These are phyloP conservation scores for Cochlearius cochlearius DNA, from an alignment of 2,113 vertebrate species.

Conservation along the genomic window DNA sequence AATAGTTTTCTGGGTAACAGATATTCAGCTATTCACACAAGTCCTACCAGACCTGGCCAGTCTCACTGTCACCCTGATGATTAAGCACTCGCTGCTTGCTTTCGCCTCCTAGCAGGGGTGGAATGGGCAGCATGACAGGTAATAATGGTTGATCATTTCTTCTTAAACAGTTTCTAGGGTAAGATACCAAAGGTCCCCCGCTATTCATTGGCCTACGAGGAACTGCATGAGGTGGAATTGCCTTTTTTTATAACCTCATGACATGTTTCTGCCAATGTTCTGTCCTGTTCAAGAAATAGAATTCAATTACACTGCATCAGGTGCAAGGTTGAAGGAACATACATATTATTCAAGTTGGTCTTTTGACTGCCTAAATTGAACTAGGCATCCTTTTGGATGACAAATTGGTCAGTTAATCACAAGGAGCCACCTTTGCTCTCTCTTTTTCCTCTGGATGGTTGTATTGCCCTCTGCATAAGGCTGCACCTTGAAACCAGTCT, in stretches of 20 bases:
- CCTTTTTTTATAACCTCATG: neutral
- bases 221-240: neutral
- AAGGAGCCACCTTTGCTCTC: neutral
- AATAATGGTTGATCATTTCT: neutral
- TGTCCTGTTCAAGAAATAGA: neutral
- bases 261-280: neutral
- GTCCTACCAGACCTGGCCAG: neutral
- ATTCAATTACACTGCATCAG: neutral
- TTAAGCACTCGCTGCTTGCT: neutral
- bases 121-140: neutral
- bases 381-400: neutral
- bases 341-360: neutral
- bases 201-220: neutral
- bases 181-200: neutral
- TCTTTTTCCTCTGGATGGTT: neutral
- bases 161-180: neutral
- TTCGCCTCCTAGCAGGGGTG: neutral
- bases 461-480: neutral
- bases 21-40: neutral
- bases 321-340: neutral
- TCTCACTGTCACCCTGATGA: neutral
- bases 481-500: neutral
- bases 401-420: neutral
- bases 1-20: neutral
- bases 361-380: neutral